Conservation (phyloP, 35 echinoderm and acorn worm genomes). For the Apostichopus japonicus region DNA sequence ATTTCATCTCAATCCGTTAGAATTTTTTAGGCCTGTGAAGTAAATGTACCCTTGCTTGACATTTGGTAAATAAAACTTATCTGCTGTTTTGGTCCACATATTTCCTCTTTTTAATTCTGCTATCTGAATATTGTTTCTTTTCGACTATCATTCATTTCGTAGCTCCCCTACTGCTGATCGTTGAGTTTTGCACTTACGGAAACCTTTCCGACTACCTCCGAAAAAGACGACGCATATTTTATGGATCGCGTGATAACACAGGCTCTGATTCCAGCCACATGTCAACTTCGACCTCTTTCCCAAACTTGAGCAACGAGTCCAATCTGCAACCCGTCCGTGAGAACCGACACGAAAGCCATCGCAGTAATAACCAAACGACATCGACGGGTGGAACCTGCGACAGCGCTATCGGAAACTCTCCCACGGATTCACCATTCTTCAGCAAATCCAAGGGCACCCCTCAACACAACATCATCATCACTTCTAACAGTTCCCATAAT, state of each 20-base stretch:
- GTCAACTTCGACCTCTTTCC: constrained; percentile 36
- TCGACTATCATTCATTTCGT: background rate
- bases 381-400: constrained; percentile 13
- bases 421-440: constrained; percentile 14
- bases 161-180: constrained; percentile 83
- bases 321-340: background rate
- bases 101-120: too few relatives aligned
- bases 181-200: constrained; percentile 90
- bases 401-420: constrained; percentile 46
- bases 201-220: constrained; percentile 88
- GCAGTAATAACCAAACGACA: background rate
- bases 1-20: too few relatives aligned
- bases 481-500: background rate
- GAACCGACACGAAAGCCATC: background rate
- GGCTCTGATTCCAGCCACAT: constrained; percentile 55
- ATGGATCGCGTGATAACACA: constrained; percentile 51
- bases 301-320: constrained; percentile 47
- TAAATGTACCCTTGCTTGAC: too few relatives aligned
- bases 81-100: too few relatives aligned
- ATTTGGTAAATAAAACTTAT: too few relatives aligned
- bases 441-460: background rate
- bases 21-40: too few relatives aligned
- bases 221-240: constrained; percentile 76
- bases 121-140: background rate
- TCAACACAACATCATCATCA: background rate